phyloP scores from a whole-genome alignment of 2,113 vertebrate species.

The Marmota monax region DNA sequence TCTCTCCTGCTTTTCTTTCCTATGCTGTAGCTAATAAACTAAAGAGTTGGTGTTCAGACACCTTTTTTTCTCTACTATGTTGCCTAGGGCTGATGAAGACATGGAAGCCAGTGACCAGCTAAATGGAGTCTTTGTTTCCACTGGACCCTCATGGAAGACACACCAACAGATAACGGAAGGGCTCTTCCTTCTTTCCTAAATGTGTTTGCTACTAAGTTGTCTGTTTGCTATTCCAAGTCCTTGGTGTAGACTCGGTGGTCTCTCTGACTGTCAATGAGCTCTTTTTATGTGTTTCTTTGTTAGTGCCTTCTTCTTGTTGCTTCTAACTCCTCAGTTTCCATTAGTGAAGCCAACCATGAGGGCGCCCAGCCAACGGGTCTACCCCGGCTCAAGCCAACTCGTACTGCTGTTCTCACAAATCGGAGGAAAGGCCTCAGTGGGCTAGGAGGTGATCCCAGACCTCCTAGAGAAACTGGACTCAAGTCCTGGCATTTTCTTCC shows the following conservation, averaged over 20 bases:
- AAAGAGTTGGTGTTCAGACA: neutral
- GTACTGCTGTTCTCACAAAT: conserved; percentile 59
- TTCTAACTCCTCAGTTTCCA: conserved; percentile 76
- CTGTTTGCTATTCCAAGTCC: conserved; percentile 59
- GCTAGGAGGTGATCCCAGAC: conserved; percentile 42
- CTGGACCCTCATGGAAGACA: neutral
- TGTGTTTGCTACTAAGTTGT: conserved; percentile 58
- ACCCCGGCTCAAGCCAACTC: conserved; percentile 52
- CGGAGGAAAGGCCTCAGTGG: conserved; percentile 21
- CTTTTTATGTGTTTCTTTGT: conserved; percentile 75
- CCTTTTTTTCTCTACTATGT: neutral
- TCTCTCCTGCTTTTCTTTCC: neutral
- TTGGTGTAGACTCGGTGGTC: conserved; percentile 58
- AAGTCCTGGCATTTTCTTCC: conserved; percentile 8
- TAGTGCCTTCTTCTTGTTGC: conserved; percentile 63
- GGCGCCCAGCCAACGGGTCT: conserved; percentile 72
- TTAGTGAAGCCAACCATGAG: conserved; percentile 68
- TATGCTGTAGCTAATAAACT: neutral
- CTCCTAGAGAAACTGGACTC: conserved; percentile 45
- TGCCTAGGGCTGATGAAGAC: neutral
- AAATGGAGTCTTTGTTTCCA: conserved; percentile 2
- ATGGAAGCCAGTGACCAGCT: neutral
- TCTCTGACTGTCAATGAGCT: conserved; percentile 77
- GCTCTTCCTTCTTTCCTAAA: conserved; percentile 58
- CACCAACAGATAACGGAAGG: conserved; percentile 50